Evolutionary conservation across 2,113 vertebrate genomes (phyloP).

Genomic region (Thryonomys swinderianus): DNA sequence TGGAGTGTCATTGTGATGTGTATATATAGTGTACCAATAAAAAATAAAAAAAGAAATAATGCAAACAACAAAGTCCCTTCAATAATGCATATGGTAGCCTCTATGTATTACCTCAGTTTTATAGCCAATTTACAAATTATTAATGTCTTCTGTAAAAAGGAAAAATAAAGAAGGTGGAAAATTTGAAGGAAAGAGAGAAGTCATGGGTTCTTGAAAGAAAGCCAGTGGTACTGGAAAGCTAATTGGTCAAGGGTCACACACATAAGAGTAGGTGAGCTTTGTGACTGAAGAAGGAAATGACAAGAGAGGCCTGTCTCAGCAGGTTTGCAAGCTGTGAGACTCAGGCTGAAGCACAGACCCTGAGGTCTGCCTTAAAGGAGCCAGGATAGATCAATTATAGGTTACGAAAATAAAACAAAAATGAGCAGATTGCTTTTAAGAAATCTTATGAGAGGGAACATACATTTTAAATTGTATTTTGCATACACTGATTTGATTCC

Average conservation of each 20-base stretch:
- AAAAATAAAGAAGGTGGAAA: not conserved
- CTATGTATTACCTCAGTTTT: not conserved
- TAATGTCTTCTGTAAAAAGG: not conserved
- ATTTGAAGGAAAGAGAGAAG: not conserved
- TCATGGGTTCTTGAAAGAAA: not conserved
- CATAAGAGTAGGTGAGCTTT: not conserved
- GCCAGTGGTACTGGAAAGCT: not conserved
- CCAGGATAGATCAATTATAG: not conserved
- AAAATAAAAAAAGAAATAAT: no score
- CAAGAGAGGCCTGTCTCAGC: not conserved
- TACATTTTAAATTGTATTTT: not conserved
- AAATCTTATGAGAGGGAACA: constrained; percentile 17
- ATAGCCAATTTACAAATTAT: not conserved
- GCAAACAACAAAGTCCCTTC: not conserved
- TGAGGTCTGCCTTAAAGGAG: not conserved
- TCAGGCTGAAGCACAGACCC: not conserved
- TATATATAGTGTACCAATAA: no score
- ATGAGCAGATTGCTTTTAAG: not conserved
- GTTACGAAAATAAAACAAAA: not conserved
- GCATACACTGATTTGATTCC: not conserved
- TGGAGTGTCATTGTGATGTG: no score
- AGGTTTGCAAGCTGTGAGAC: not conserved
- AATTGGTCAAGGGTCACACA: not conserved
- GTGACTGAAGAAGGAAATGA: not conserved
- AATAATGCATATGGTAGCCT: not conserved